Evolutionary conservation across 2,888 invertebrate species (phyloP).

Genomic region (Theretra japonica): DNA sequence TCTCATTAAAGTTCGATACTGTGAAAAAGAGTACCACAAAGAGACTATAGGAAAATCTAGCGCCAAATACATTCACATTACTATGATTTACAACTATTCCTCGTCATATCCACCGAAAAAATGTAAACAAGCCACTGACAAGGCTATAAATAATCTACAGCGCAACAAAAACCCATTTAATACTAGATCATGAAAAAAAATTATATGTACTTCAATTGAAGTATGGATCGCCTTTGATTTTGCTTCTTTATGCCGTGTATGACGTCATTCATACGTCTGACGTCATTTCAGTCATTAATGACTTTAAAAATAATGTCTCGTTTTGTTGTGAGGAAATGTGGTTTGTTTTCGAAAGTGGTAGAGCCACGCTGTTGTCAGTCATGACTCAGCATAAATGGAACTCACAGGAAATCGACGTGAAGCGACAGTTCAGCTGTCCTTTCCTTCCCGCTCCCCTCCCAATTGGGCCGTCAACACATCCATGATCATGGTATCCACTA

Average conservation of each 20-base stretch:
- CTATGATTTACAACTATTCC: constrained; percentile 9
- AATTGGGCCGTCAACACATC: too few species aligned
- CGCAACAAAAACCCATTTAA: constrained; percentile 19
- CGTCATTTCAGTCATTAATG: background rate
- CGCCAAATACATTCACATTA: background rate
- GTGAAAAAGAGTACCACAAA: background rate
- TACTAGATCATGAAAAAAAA: constrained; percentile 16
- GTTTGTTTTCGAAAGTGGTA: too few species aligned
- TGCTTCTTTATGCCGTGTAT: background rate
- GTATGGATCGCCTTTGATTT: background rate
- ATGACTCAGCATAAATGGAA: too few species aligned
- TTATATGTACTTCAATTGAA: background rate
- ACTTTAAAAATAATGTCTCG: background rate
- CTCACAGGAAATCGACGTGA: too few species aligned
- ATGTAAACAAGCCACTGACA: constrained; percentile 22
- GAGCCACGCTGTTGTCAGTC: too few species aligned
- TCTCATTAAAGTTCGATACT: background rate
- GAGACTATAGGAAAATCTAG: background rate
- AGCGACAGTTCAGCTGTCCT: too few species aligned
- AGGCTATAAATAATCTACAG: constrained; percentile 3
- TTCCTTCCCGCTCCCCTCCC: too few species aligned
- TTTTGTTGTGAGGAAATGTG: background rate
- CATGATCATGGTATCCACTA: too few species aligned
- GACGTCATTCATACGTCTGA: background rate
- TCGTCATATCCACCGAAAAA: background rate